A percentile compares a stretch with the other conserved stretches of the same genome.
These are phyloP conservation scores for Unio pictorum DNA, from an alignment of 2,888 invertebrate species.

Conservation along the genomic window DNA sequence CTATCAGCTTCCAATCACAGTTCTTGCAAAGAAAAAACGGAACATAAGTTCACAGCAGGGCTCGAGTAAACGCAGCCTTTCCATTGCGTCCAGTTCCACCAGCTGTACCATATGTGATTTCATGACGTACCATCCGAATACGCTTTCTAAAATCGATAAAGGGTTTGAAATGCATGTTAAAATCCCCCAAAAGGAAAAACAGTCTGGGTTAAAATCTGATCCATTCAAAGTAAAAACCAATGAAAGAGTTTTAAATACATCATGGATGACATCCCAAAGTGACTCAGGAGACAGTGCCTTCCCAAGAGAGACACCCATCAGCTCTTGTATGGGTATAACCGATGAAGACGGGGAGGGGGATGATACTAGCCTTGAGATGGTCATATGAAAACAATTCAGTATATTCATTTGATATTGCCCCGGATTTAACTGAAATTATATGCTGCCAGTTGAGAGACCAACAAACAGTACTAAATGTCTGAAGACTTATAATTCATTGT, in stretches of 20 bases:
- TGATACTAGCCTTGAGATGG: slow-evolving; percentile 57
- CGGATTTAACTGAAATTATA: too few species aligned
- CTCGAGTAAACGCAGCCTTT: slow-evolving; percentile 4
- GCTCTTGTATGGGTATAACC: slow-evolving; percentile 29
- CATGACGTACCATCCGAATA: slow-evolving; percentile 28
- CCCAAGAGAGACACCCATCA: slow-evolving; percentile 46
- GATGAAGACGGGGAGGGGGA: slow-evolving; percentile 50
- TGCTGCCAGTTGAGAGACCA: too few species aligned
- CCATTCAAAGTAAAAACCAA: not conserved
- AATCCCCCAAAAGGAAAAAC: slow-evolving; percentile 22
- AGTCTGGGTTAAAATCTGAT: not conserved
- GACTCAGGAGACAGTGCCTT: slow-evolving; percentile 60
- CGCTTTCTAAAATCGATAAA: slow-evolving; percentile 16
- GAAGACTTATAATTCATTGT: too few species aligned
- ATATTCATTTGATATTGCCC: not conserved
- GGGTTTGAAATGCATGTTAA: slow-evolving; percentile 20
- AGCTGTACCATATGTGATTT: slow-evolving; percentile 47
- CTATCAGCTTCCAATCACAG: slow-evolving; percentile 46
- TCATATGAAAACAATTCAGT: slow-evolving; percentile 39
- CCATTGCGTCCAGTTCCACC: slow-evolving; percentile 40
- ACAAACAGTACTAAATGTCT: too few species aligned
- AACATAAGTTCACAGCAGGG: slow-evolving; percentile 8
- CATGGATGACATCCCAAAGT: slow-evolving; percentile 30
- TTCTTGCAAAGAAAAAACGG: slow-evolving; percentile 33
- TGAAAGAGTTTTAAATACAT: not conserved